phyloP scores from a whole-genome alignment of 2,888 invertebrate genomes.

The Drosophila mayaguana region DNA sequence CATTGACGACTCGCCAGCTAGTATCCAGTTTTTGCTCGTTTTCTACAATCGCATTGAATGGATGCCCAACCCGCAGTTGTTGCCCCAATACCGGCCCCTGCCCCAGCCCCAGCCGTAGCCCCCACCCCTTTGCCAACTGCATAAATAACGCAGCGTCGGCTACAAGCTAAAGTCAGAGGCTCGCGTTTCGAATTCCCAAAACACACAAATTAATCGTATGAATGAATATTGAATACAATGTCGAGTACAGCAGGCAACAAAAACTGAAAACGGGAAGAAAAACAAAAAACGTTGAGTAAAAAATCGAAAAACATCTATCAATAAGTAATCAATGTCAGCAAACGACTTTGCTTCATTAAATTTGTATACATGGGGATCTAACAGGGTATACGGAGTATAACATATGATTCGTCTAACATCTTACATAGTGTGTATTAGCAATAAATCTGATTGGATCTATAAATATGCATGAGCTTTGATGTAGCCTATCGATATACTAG shows the following conservation, averaged over 20 bases:
- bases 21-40: conserved; percentile 45
- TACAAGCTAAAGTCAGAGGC: conserved; percentile 36
- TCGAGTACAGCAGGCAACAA: conserved; percentile 58
- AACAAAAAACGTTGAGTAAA: conserved; percentile 18
- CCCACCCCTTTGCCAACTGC: conserved; percentile 45
- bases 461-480: neutral
- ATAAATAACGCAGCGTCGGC: conserved; percentile 59
- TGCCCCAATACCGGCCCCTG: neutral
- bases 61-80: conserved; percentile 5
- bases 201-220: conserved; percentile 67
- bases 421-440: neutral
- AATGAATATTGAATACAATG: conserved; percentile 69
- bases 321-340: conserved; percentile 61
- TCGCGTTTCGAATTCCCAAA: conserved; percentile 48
- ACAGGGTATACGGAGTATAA: neutral
- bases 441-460: neutral
- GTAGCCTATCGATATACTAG: neutral
- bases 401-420: neutral
- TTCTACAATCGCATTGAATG: conserved; percentile 33
- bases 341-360: conserved; percentile 48
- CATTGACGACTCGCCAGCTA: conserved; percentile 67
- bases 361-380: conserved; percentile 29
- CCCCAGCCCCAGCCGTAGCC: conserved; percentile 23
- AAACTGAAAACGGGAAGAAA: conserved; percentile 12
- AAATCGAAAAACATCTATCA: conserved; percentile 42